Evolutionary conservation across 2,888 invertebrate genomes (phyloP), one percentile per base, ranked within the genome.

Genomic region (Tubulanus polymorphus): DNA sequence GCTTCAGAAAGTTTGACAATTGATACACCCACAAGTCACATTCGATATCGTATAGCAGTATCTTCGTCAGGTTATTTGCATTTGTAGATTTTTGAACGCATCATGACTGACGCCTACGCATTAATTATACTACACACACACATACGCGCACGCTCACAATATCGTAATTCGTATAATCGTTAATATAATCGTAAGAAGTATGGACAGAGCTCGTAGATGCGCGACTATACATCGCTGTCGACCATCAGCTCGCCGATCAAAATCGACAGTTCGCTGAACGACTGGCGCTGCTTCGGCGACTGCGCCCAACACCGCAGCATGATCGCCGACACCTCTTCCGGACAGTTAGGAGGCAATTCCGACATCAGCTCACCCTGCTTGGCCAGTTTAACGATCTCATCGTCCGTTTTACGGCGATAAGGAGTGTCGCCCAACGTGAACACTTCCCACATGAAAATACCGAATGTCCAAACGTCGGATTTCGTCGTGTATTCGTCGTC

Each of bases 401-500:
- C 89, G 73, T 92, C 90, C 65, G 87, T 87, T 64, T 88, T 78
- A 66, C 88, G 87, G 15, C 85, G 84, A 71, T 89, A 87, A 0
- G 91, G 91, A 65, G 90, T 73, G 65, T 88, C 88, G 15, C 88
- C 90, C 72, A 88, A 86, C 63, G 86, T 85, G 76, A 90, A 88
- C 62, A 94, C 86, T 81, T 95, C 95, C 92, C 92, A 93, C 25
- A 91, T 84, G 15, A 93, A 85, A 23, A 89, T 90, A 0, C 89
- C 93, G 74, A 88, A 94, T 65, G 93, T 88, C 81, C 92, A 95
- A 0, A 93, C 89, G 79, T 95, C 95, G 70, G 92, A 92, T 76
- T 93, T 93, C 45, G 90, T 89, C 15, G 93, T 92, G 77, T 87
- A 93, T 61, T 93, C 93, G 56, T 91, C 91, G 69, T 94, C 93